Evolutionary conservation across 2,797 vertebrate species (phyloP).

Genomic region (Microcaecilia unicolor): DNA sequence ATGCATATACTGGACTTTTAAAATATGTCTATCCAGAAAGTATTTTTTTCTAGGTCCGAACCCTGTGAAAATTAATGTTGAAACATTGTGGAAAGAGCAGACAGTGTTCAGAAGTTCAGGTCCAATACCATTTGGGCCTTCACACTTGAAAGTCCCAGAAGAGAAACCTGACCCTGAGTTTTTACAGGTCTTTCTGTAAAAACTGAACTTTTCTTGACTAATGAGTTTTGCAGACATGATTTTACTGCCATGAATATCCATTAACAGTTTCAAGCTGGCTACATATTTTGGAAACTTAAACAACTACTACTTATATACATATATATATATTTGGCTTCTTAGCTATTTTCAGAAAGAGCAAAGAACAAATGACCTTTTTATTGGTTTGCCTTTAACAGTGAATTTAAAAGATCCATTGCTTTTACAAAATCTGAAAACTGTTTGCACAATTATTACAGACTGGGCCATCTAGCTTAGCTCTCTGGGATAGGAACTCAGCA

Average conservation of each 20-base stretch:
- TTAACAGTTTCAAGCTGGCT: slow-evolving; percentile 42
- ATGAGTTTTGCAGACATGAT: slow-evolving; percentile 77
- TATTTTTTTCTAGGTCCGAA: slow-evolving; percentile 20
- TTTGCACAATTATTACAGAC: too few species aligned
- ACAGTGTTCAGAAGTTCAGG: slow-evolving; percentile 47
- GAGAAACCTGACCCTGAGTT: slow-evolving; percentile 60
- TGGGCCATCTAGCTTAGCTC: too few species aligned
- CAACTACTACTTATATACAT: slow-evolving; percentile 38
- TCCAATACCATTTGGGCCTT: slow-evolving; percentile 52
- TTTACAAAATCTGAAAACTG: too few species aligned
- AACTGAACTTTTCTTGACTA: slow-evolving; percentile 50
- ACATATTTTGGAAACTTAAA: slow-evolving; percentile 39
- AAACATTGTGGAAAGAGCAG: slow-evolving; percentile 44
- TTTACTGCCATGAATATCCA: slow-evolving; percentile 57
- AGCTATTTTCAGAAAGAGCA: slow-evolving; percentile 26
- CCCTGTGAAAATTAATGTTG: slow-evolving; percentile 29
- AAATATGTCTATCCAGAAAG: too few species aligned
- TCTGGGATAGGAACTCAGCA: too few species aligned
- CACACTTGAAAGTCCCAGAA: slow-evolving; percentile 53
- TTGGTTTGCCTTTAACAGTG: slow-evolving; percentile 21
- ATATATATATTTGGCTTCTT: slow-evolving; percentile 22
- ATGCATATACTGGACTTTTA: too few species aligned
- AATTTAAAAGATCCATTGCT: slow-evolving; percentile 12
- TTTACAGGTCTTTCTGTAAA: slow-evolving; percentile 59
- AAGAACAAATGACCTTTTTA: slow-evolving; percentile 25